Conservation (phyloP, 2,888 invertebrate species). For the Temnothorax unifasciatus region DNA sequence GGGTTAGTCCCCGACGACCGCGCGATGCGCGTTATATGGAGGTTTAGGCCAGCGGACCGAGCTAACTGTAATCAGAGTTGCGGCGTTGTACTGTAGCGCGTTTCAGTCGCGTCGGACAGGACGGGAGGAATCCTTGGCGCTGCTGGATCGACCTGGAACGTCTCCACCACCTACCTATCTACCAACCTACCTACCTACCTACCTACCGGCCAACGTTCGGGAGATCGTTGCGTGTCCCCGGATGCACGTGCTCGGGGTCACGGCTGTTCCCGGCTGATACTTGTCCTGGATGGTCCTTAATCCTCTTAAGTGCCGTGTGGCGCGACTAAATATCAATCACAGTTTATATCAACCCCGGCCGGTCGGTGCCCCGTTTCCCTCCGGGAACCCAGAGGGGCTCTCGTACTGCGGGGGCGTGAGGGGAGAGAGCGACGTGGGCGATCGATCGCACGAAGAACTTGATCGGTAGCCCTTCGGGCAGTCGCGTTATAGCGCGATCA, state of each 20-base stretch:
- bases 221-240: conserved; percentile 48
- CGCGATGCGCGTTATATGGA: conserved; percentile 78
- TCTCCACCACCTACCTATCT: conserved; percentile 43
- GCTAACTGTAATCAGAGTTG: conserved; percentile 84
- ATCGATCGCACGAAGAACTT: conserved; percentile 54
- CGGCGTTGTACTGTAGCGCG: conserved; percentile 79
- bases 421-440: conserved; percentile 1
- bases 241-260: conserved; percentile 51
- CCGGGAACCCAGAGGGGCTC: conserved; percentile 41
- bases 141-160: conserved; percentile 61
- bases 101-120: conserved; percentile 62
- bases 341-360: conserved; percentile 74
- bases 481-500: background rate
- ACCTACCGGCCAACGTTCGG: conserved; percentile 35
- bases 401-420: background rate
- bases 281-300: conserved; percentile 81
- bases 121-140: conserved; percentile 64
- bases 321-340: conserved; percentile 85
- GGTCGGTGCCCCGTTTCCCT: conserved; percentile 53
- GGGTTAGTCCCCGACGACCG: conserved; percentile 77
- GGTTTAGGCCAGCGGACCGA: conserved; percentile 83
- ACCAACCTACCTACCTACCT: conserved; percentile 19
- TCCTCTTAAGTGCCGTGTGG: conserved; percentile 84
- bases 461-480: conserved; percentile 40
- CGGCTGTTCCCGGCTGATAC: conserved; percentile 67